Base-by-base conservation (phyloP, 1,140 invertebrate species). In the Gonatopus flavifemur region DNA sequence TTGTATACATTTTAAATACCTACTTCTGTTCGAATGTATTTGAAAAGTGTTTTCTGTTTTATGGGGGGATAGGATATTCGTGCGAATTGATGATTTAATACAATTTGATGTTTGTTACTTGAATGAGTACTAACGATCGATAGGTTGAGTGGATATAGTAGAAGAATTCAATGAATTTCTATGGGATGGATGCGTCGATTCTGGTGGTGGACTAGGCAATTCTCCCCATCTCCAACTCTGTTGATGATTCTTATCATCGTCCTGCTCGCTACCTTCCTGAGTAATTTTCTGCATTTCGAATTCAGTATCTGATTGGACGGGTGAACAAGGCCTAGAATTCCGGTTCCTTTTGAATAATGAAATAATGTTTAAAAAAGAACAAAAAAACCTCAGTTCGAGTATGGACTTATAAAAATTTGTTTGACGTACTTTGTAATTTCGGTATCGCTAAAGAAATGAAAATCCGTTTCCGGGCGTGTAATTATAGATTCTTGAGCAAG, bases 191-290 rank as follows among this genome's bases (percentile, higher is more conserved):
- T 67, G 64, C 5, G 52, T 55, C 0, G 61, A 50, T 5, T 77
- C 76, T 0, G 64, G 68, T 22, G 74, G 70, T 25, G 72, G 69
- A 57, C 67, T 87, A 0, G 96, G 97, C 36, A 98, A 79, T 71
- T 98, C 92, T 20, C 97, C 97, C 97, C 97, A 99, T 57, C 91
- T 87, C 97, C 97, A 99, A 47, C 85, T 91, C 71, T 89, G 86
- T 65, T 69, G 82, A 73, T 68, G 74, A 52, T 72, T 69, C 59
- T 74, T 74, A 65, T 79, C 70, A 20, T 74, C 71, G 61, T 84
- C 78, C n/a, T 71, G 68, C 48, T 54, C 80, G 45, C 79, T 76
- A 55, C 80, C 77, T 57, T 85, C 81, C 48, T 76, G 65, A 49
- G 69, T 66, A 21, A 86, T 81, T 47, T 86, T 83, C 5, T 86